Base-by-base conservation (phyloP, 2,113 vertebrate species). In the Grammomys surdaster region DNA sequence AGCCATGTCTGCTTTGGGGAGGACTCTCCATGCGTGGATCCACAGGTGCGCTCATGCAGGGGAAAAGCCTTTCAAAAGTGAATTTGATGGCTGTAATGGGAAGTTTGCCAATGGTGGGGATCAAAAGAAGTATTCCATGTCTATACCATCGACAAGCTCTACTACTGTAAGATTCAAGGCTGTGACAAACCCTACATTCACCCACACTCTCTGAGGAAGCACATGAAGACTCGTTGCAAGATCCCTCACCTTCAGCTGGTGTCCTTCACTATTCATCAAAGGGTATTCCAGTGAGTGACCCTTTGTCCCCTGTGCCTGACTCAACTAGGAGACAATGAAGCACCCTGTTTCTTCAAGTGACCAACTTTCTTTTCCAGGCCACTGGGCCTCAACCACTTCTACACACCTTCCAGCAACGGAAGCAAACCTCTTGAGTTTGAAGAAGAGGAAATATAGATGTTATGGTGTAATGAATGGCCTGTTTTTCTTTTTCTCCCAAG, bases 191-290 rank as follows among this genome's bases (percentile, higher is more conserved):
- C 99, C 54, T 99, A 99, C 98, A 99, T 99, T 0, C 99, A 99
- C 97, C 99, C 99, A 31, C 99, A 99, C 98, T 99, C 99, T 5
- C 98, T 99, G 98, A 98, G 99, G 40, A 99, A 99, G 92, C 99
- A 99, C 98, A 99, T 99, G 99, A 99, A 99, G 94, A 99, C 99
- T 93, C 99, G 99, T 96, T 99, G 99, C 99, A 99, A 99, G 98
- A 99, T 99, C 1, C 99, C 1, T 99, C 99, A 31, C 98, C 99
- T 60, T 98, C 99, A 65, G 98, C 97, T 1, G 98, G 98, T 65
- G 96, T 98, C 85, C 97, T 98, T 92, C 99, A 99, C 92, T 99
- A 99, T 78, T 97, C 98, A 60, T 98, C 99, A 51, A 97, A 98
- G 2, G 99, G 99, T 93, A 97, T 98, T 31, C 95, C 98, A 7